Evolutionary conservation across 2,888 invertebrate species (phyloP).

Genomic region (Morpho helenor): DNA sequence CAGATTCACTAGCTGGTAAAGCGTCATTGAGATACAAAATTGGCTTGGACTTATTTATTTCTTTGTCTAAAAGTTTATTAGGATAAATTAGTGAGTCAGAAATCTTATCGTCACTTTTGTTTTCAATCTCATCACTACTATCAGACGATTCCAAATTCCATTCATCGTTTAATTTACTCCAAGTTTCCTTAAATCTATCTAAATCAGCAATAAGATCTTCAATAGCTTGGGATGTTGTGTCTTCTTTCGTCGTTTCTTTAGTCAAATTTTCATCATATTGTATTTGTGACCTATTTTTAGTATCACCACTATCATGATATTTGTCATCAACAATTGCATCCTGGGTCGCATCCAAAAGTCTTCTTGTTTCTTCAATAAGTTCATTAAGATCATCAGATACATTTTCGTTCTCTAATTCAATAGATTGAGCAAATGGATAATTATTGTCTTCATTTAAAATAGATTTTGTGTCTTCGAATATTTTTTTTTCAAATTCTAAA

Average conservation of each 20-base stretch:
- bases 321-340: conserved; percentile 22
- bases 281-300: conserved; percentile 14
- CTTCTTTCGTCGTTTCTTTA: conserved; percentile 6
- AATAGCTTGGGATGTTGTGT: conserved; percentile 38
- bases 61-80: not conserved
- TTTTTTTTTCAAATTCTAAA: conserved; percentile 12
- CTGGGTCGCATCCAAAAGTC: conserved; percentile 30
- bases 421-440: conserved; percentile 24
- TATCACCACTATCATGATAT: conserved; percentile 12
- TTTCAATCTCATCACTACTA: conserved; percentile 5
- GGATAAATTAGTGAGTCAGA: no score
- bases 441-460: conserved; percentile 25
- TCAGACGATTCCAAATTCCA: not conserved
- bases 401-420: conserved; percentile 19
- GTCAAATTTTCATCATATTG: conserved; percentile 17
- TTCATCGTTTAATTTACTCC: conserved; percentile 39
- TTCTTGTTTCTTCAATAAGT: conserved; percentile 35
- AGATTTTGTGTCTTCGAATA: conserved; percentile 25
- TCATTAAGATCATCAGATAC: conserved; percentile 15
- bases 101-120: not conserved
- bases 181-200: conserved; percentile 44
- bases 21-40: conserved; percentile 43
- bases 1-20: conserved; percentile 30
- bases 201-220: conserved; percentile 50
- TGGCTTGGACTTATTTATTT: conserved; percentile 20